phyloP scores from a whole-genome alignment of 2,888 invertebrate species.

The Rotaria socialis region DNA sequence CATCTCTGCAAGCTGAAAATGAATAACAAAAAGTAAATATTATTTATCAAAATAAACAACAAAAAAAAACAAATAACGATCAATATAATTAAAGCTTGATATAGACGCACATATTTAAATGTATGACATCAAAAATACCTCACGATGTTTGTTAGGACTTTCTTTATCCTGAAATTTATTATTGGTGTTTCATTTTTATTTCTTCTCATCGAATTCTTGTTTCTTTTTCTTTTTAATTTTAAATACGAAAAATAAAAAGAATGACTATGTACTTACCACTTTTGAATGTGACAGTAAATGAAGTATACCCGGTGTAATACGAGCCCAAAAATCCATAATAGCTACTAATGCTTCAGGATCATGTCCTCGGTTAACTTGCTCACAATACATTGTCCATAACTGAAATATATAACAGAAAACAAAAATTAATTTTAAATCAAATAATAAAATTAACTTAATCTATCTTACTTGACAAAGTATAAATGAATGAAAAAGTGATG shows the following conservation, averaged over 20 bases:
- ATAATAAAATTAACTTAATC: background rate
- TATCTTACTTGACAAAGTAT: slow-evolving; percentile 78
- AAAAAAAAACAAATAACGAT: background rate
- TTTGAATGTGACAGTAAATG: slow-evolving; percentile 85
- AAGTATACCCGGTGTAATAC: slow-evolving; percentile 88
- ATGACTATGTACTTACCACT: slow-evolving; percentile 67
- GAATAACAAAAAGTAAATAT: slow-evolving; percentile 23
- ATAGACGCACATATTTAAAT: background rate
- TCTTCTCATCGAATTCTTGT: background rate
- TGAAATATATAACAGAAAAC: slow-evolving; percentile 51
- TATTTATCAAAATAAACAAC: slow-evolving; percentile 32
- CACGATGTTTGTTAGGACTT: slow-evolving; percentile 19
- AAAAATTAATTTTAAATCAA: background rate
- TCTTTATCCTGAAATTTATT: slow-evolving; percentile 34
- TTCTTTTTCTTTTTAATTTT: background rate
- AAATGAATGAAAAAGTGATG: slow-evolving; percentile 90
- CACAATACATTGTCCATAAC: slow-evolving; percentile 96
- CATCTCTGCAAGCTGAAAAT: slow-evolving; percentile 81
- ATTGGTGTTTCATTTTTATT: background rate
- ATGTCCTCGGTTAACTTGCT: slow-evolving; percentile 68
- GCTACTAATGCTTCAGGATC: slow-evolving; percentile 62
- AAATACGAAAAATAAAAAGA: no score
- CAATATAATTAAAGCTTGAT: background rate
- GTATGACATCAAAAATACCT: slow-evolving; percentile 25
- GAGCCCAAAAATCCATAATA: slow-evolving; percentile 94